phyloP scores from a whole-genome alignment of 2,113 vertebrate species.

The Anthoscopus minutus region DNA sequence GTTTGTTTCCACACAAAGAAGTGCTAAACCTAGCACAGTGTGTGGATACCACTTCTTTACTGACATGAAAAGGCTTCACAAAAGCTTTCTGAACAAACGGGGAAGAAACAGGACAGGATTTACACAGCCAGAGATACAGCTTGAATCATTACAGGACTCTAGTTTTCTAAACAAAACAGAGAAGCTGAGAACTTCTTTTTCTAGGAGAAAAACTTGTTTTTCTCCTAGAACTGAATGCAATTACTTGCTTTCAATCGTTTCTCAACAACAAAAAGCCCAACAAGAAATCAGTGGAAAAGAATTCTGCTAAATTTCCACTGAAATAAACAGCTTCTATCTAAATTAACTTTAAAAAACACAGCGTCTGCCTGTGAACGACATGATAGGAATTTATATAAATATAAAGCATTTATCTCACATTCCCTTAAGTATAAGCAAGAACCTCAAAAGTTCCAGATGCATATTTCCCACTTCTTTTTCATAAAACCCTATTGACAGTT shows the following conservation, averaged over 20 bases:
- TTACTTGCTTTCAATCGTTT: background rate
- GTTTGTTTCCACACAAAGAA: background rate
- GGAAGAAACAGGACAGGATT: background rate
- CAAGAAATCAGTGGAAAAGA: background rate
- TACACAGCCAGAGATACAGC: background rate
- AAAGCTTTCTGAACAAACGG: background rate
- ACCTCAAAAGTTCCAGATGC: background rate
- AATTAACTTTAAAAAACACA: background rate
- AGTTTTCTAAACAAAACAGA: background rate
- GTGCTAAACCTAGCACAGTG: background rate
- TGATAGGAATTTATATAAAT: background rate
- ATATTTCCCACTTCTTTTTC: background rate
- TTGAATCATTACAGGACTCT: background rate
- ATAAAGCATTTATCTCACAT: background rate
- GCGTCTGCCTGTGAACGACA: background rate
- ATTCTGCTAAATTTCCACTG: background rate
- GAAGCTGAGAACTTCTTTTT: background rate
- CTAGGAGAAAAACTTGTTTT: background rate
- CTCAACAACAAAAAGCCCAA: background rate
- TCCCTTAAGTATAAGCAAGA: background rate
- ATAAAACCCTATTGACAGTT: background rate
- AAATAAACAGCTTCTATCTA: background rate
- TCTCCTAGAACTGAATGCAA: background rate
- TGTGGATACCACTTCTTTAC: background rate
- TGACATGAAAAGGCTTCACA: background rate